Conservation (phyloP, 2,113 vertebrate genomes). For the Apaloderma vittatum region DNA sequence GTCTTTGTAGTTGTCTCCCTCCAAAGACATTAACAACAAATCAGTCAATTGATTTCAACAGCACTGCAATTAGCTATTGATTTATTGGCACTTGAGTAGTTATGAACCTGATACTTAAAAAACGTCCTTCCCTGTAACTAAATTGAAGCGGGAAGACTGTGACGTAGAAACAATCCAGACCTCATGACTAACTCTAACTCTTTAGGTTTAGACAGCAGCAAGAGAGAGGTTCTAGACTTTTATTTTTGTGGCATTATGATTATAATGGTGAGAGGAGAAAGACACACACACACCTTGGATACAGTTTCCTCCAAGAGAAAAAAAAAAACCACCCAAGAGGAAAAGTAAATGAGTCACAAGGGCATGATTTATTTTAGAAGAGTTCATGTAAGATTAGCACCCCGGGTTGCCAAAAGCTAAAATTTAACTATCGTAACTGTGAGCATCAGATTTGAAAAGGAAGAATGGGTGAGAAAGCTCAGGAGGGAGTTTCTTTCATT, state of each 20-base stretch:
- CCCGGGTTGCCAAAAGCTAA: conserved; percentile 28
- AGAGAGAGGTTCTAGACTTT: neutral
- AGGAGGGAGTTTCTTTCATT: conserved; percentile 52
- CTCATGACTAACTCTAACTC: neutral
- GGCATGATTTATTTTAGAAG: conserved; percentile 23
- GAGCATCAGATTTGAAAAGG: conserved; percentile 29
- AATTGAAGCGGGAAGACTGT: neutral
- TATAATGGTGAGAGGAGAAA: neutral
- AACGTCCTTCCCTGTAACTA: neutral
- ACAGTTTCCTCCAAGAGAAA: neutral
- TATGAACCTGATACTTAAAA: neutral
- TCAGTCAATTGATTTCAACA: neutral
- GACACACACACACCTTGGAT: neutral
- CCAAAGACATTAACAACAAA: neutral
- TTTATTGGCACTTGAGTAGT: neutral
- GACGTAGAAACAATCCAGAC: neutral
- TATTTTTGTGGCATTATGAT: neutral
- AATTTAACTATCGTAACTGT: conserved; percentile 47
- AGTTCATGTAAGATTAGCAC: conserved; percentile 15
- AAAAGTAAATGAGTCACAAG: conserved; percentile 42
- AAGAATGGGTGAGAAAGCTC: conserved; percentile 44
- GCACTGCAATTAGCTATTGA: neutral
- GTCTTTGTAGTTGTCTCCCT: neutral
- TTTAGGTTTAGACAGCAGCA: neutral
- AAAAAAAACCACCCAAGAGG: neutral